Conservation (phyloP, 1,140 invertebrate genomes). For the Tetraneura akinire region DNA sequence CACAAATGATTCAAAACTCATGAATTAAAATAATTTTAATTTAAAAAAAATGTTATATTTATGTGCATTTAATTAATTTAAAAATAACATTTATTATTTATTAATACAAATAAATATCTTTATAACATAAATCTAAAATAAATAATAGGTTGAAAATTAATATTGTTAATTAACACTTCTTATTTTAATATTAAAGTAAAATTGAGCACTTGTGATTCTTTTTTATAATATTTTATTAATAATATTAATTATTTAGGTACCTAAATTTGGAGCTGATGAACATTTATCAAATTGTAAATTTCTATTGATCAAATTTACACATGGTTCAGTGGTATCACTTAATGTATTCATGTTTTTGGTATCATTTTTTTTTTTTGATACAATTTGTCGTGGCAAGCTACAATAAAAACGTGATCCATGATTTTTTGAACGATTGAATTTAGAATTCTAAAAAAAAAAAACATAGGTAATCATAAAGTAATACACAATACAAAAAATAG, state of each 20-base stretch:
- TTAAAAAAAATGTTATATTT: too few species aligned
- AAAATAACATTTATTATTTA: too few species aligned
- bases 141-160: too few species aligned
- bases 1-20: not conserved
- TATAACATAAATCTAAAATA: too few species aligned
- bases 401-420: slow-evolving; percentile 35
- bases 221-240: too few species aligned
- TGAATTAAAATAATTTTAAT: not conserved
- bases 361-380: slow-evolving; percentile 40
- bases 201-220: too few species aligned
- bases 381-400: slow-evolving; percentile 22
- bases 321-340: slow-evolving; percentile 45
- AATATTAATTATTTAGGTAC: slow-evolving; percentile 4
- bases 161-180: too few species aligned
- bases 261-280: slow-evolving; percentile 46
- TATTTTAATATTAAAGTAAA: too few species aligned
- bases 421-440: slow-evolving; percentile 33
- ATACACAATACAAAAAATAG: too few species aligned
- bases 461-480: too few species aligned
- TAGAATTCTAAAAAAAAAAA: slow-evolving; percentile 14
- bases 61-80: too few species aligned
- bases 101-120: too few species aligned
- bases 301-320: slow-evolving; percentile 2
- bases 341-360: slow-evolving; percentile 4
- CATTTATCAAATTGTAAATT: slow-evolving; percentile 41